These are phyloP conservation scores for Epinephelus cyanopodus DNA, from an alignment of 2,113 vertebrate species.

Conservation along the genomic window DNA sequence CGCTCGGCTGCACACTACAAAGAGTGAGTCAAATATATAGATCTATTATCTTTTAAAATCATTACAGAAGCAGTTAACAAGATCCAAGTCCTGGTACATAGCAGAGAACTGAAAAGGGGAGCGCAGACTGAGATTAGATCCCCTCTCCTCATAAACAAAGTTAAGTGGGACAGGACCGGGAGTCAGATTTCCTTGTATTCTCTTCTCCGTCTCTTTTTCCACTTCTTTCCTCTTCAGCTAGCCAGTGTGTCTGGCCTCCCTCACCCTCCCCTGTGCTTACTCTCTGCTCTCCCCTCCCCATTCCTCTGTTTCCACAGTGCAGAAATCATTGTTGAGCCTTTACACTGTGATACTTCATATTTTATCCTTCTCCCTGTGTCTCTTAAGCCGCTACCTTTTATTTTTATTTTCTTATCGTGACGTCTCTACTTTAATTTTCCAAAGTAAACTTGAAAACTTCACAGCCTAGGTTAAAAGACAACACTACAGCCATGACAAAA, in stretches of 20 bases:
- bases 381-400: neutral
- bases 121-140: conserved; percentile 60
- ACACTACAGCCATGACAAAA: neutral
- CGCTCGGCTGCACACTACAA: neutral
- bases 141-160: conserved; percentile 78
- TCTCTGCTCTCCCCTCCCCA: conserved; percentile 74
- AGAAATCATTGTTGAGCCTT: conserved; percentile 72
- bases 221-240: conserved; percentile 79
- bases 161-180: conserved; percentile 76
- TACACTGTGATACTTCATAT: conserved; percentile 43
- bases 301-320: conserved; percentile 79
- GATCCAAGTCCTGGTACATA: neutral
- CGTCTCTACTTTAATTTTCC: neutral
- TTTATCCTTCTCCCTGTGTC: conserved; percentile 5
- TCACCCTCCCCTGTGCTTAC: conserved; percentile 71
- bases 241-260: conserved; percentile 85
- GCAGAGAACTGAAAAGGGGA: conserved; percentile 26
- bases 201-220: conserved; percentile 81
- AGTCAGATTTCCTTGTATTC: conserved; percentile 86
- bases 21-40: neutral
- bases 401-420: neutral
- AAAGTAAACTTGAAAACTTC: conserved; percentile 20
- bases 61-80: neutral
- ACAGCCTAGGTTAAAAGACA: neutral
- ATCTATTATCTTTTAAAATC: neutral